A percentile compares a stretch with the other conserved stretches of the same genome.
Conservation (phyloP, 2,888 invertebrate genomes). For the Eupelmus urozonus region DNA sequence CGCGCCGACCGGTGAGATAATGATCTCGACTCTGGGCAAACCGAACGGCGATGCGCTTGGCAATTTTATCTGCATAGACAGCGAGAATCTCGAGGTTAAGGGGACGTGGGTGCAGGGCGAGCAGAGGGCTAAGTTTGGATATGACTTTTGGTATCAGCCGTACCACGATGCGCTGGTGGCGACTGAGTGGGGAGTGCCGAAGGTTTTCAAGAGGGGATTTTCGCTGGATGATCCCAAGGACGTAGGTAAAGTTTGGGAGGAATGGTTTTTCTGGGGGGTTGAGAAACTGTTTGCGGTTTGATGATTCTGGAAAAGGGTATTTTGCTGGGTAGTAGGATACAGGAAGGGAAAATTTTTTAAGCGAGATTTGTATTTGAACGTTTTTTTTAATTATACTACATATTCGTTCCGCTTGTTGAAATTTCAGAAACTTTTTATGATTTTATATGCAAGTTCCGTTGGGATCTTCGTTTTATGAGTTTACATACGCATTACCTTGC, state of each 20-base stretch:
- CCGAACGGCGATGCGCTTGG: constrained; percentile 90
- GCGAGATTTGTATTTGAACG: too few relatives aligned
- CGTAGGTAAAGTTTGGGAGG: constrained; percentile 27
- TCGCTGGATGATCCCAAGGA: constrained; percentile 78
- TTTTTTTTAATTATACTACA: too few relatives aligned
- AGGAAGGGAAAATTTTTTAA: too few relatives aligned
- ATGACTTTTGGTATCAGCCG: constrained; percentile 99
- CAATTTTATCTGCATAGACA: constrained; percentile 92
- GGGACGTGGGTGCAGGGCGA: constrained; percentile 88
- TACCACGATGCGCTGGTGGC: constrained; percentile 93
- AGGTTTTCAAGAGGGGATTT: constrained; percentile 85
- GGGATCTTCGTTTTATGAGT: too few relatives aligned
- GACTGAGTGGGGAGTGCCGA: constrained; percentile 95
- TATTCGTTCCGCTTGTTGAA: too few relatives aligned
- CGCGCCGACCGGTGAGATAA: constrained; percentile 92
- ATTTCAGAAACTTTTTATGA: too few relatives aligned
- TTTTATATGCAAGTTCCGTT: too few relatives aligned
- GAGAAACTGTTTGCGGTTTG: too few relatives aligned
- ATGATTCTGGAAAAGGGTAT: too few relatives aligned
- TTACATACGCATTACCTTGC: too few relatives aligned
- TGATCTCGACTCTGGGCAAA: constrained; percentile 97
- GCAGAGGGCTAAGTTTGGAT: constrained; percentile 86
- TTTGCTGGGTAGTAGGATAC: too few relatives aligned
- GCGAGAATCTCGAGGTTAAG: constrained; percentile 86
- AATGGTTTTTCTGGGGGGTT: too few relatives aligned